Evolutionary conservation across 2,888 invertebrate genomes (phyloP), one percentile per base, ranked within the genome.

Genomic region (Nezara viridula): DNA sequence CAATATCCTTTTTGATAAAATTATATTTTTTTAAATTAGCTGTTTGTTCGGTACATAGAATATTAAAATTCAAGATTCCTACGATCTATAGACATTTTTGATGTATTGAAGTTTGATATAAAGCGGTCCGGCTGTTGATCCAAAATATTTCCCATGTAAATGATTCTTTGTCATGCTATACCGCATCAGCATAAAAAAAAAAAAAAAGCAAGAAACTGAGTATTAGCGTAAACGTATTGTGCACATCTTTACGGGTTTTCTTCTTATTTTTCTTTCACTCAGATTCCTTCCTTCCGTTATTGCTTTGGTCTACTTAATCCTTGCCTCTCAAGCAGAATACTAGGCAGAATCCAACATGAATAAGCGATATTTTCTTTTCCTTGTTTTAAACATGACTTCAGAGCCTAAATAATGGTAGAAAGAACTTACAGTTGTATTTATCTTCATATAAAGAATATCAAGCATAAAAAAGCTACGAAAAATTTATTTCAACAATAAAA

Each of bases 181-280:
- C n/a, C n/a, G n/a, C n/a, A n/a, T n/a, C n/a, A n/a, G n/a, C n/a
- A n/a, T n/a, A n/a, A n/a, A n/a, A 44, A 7, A 44, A 44, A 44
- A 44, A 44, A 7, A 44, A 44, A 7, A 44, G 10, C 2, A 32
- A 10, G 19, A 32, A 32, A 19, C 16, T 32, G 32, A 4, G 66
- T 66, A 60, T 60, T 60, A 60, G 14, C 32, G 14, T 32, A 19
- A 66, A 32, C 32, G 32, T 66, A 32, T 19, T 19, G 16, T 66
- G 66, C 50, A 47, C 32, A 44, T 55, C 81, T 21, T 16, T 44
- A 85, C 55, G 55, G 85, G 52, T 89, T 85, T 27, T 6, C 47
- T 44, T 85, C 19, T 44, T 85, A 49, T 47, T 49, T 47, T 47
- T 47, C 44, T 85, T 44, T 24, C 44, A 44, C 14, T 44, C 24